Evolutionary conservation across 2,113 vertebrate species (phyloP), one percentile per base, ranked within the genome.

Genomic region (Daphoenositta chrysoptera): DNA sequence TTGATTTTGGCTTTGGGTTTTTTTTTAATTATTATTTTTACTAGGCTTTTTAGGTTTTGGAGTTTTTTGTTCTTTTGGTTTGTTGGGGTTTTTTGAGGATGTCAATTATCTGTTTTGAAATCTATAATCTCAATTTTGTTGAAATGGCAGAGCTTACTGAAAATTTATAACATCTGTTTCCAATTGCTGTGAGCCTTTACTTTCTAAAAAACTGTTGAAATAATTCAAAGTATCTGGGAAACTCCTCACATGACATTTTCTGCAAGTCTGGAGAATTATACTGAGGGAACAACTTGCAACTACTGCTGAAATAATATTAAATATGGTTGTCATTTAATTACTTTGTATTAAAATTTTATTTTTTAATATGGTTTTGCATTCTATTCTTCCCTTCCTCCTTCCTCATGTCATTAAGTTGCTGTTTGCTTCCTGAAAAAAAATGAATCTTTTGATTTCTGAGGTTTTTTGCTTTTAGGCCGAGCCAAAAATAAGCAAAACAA

Each of bases 1-100:
- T 50, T 71, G 9, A 10, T 15, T 90, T 81, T 45, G 6, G 7
- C 5, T 48, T 60, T 48, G 51, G 4, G 1, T 1, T 0, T 3
- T 35, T 78, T 50, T 45, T 27, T 7, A 2, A 3, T 19, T 44
- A 20, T 15, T 73, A 19, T 70, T 61, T 51, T 87, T 85, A 5
- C 13, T 39, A 14, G 11, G 0, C 0, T 4, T 35, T 82, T 39
- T 22, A 16, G 13, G 2, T 66, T 82, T 39, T 45, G 20, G 13
- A 10, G 3, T 0, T 13, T 71, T 20, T 35, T 39, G 4, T 26
- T 39, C 22, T 15, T 51, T 69, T 60, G 19, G 27, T 47, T 22
- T 15, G 7, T 30, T 54, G 9, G 2, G 3, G 13, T 37, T 79
- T 73, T 69, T 27, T 69, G 16, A 54, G 19, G 7, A 15, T 50